Evolutionary conservation across 2,888 invertebrate genomes (phyloP).

Genomic region (Plutella xylostella): DNA sequence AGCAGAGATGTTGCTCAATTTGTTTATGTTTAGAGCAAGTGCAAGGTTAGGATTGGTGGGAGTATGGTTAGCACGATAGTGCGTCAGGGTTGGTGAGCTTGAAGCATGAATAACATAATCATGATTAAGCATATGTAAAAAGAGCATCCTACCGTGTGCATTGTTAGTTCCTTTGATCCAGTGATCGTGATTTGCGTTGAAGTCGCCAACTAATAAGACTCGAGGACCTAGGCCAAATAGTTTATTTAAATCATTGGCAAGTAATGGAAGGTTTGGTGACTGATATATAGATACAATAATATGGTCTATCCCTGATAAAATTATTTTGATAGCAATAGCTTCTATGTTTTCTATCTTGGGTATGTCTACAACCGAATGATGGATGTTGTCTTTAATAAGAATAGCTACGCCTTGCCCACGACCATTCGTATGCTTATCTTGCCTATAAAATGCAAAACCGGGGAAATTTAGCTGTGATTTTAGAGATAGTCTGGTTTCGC

Average conservation of each 20-base stretch:
- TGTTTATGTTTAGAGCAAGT: background rate
- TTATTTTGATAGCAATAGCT: background rate
- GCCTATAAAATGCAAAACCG: background rate
- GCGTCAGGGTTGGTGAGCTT: background rate
- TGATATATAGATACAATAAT: background rate
- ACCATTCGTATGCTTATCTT: background rate
- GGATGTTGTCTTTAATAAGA: background rate
- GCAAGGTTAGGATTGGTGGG: background rate
- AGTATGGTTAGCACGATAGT: background rate
- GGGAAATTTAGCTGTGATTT: background rate
- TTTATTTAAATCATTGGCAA: background rate
- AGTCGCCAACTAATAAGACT: background rate
- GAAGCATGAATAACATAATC: background rate
- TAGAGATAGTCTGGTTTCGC: background rate
- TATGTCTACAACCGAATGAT: too few relatives aligned
- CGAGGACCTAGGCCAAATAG: background rate
- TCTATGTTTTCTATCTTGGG: background rate
- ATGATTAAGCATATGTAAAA: background rate
- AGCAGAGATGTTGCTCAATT: background rate
- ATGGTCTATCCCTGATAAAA: background rate
- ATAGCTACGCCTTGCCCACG: background rate
- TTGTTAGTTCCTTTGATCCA: background rate
- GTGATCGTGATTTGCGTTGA: background rate
- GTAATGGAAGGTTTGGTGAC: background rate
- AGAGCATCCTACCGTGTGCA: background rate